A percentile compares a stretch with the other conserved stretches of the same genome.
Evolutionary conservation across 1,140 invertebrate species (phyloP).

Genomic region (Pemphigus obesinymphae): DNA sequence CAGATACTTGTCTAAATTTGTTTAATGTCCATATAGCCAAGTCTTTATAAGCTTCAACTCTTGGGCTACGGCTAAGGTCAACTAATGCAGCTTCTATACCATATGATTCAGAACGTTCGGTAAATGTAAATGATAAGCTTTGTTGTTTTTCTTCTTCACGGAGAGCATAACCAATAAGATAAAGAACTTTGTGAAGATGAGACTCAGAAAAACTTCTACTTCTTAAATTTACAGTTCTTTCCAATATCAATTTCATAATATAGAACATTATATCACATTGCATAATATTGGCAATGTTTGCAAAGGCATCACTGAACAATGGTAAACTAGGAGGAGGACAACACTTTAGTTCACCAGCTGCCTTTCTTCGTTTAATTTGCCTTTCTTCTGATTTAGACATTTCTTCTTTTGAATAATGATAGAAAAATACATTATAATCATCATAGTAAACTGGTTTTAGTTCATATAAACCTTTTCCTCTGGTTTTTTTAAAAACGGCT

Average conservation of each 20-base stretch:
- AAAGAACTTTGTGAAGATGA: conserved; percentile 73
- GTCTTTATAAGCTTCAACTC: conserved; percentile 79
- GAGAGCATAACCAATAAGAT: conserved; percentile 68
- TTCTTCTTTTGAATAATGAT: conserved; percentile 93
- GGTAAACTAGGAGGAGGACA: conserved; percentile 87
- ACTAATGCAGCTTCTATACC: conserved; percentile 68
- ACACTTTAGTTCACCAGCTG: conserved; percentile 71
- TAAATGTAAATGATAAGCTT: conserved; percentile 74
- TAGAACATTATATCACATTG: conserved; percentile 87
- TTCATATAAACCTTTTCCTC: conserved; percentile 81
- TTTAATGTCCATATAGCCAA: conserved; percentile 76
- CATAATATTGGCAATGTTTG: conserved; percentile 74
- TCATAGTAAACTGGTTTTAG: conserved; percentile 75
- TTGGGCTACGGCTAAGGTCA: conserved; percentile 60
- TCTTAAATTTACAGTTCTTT: conserved; percentile 64
- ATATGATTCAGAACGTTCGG: conserved; percentile 64
- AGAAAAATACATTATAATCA: conserved; percentile 95
- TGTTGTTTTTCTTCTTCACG: conserved; percentile 80
- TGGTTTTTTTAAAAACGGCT: conserved; percentile 82
- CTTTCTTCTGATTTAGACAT: conserved; percentile 87
- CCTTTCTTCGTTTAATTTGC: conserved; percentile 78
- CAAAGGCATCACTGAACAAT: conserved; percentile 68
- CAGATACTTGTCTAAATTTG: conserved; percentile 62
- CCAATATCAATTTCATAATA: conserved; percentile 73
- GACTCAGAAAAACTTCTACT: conserved; percentile 81